Base-by-base conservation (phyloP, 2,113 vertebrate genomes). In the Tor tambroides region DNA sequence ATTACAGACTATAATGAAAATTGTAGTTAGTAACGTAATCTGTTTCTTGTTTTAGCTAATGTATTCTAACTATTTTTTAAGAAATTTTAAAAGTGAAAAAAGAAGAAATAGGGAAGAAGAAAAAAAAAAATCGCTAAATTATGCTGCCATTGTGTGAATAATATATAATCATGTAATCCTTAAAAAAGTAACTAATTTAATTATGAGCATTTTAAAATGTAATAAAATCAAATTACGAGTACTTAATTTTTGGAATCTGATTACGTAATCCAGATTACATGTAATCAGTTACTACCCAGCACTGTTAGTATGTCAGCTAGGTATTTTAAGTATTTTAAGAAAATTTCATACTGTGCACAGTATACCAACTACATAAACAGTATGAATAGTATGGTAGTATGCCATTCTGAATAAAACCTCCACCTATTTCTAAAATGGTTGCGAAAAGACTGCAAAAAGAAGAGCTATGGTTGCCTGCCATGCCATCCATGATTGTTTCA, bases 401-500 rank as follows among this genome's bases (percentile, higher is more conserved):
- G 74, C n/a, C n/a, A 28, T 6, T 49, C 12, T 6, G 41, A 75
- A 46, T 11, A 46, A 75, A 75, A 23, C 41, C 4, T 74, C n/a
- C n/a, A n/a, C n/a, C 72, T 46, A 17, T 49, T 14, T 49, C 6
- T 49, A 1, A 76, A 76, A n/a, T 28, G 26, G 5, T 86, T 87
- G 85, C 61, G 1, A 32, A 59, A 41, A 65, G 54, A 77, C 56
- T 15, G 74, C 87, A 86, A 90, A 89, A 88, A 80, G 88, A 91
- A 89, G 89, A 90, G 87, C 77, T 69, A 87, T 77, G 85, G 86
- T 90, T 87, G 87, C 85, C 80, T 71, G 65, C 26, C 35, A 65
- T 72, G 35, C n/a, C 46, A 46, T 43, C 38, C 74, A 80, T 35
- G 67, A 67, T 80, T 35, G 23, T 72, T 26, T 85, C 67, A 28